Conservation (phyloP, 23 tunicate genomes). For the Ascidia mentula region DNA sequence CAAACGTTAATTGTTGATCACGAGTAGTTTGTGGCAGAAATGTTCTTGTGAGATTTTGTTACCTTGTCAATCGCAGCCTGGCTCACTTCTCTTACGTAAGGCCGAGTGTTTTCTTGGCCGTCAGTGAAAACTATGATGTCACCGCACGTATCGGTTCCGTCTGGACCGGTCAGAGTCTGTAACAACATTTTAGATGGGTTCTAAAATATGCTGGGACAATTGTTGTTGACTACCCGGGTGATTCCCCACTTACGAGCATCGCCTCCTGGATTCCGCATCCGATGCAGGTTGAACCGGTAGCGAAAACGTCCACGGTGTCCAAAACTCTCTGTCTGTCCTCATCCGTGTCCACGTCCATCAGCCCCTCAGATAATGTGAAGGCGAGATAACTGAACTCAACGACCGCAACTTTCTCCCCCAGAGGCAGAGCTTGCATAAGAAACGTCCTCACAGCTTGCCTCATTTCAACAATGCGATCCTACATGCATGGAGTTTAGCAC, state of each 20-base stretch:
- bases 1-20: neutral
- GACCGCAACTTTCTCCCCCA: constrained; percentile 15
- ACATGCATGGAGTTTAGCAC: no score
- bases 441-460: constrained; percentile 27
- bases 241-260: constrained; percentile 2
- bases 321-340: constrained; percentile 4
- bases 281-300: constrained; percentile 8
- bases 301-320: neutral
- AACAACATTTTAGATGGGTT: no score
- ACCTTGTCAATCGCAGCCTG: constrained; percentile 38
- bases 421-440: neutral
- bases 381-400: constrained; percentile 23
- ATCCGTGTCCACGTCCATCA: constrained; percentile 1
- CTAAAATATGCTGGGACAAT: no score
- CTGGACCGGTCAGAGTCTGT: neutral
- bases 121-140: constrained; percentile 50
- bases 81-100: neutral
- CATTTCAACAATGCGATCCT: constrained; percentile 28
- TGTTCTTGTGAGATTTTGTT: neutral
- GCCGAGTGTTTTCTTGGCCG: constrained; percentile 48
- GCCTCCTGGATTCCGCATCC: constrained; percentile 17
- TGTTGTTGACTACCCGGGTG: no score
- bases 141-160: constrained; percentile 27
- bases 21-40: neutral
- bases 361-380: neutral